These are phyloP conservation scores for Diplogasteroides magnus DNA, from an alignment of 1,140 invertebrate genomes.

Conservation along the genomic window DNA sequence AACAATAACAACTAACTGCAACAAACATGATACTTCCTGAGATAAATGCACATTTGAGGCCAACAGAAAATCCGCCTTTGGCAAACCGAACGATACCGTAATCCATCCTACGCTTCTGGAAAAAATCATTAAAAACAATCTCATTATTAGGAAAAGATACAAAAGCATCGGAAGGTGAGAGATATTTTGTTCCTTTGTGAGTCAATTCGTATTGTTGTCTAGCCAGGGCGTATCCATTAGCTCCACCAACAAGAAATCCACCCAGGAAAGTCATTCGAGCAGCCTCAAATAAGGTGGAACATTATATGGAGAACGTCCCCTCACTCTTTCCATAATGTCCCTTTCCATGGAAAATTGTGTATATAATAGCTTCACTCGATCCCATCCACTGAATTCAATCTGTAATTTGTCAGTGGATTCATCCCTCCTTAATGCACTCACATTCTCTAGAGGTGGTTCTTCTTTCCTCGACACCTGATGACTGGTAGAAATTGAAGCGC, in stretches of 20 bases:
- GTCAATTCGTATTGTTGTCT: conserved; percentile 13
- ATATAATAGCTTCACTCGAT: conserved; percentile 14
- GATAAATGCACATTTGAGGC: conserved; percentile 16
- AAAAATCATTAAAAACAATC: neutral
- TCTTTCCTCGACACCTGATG: no score
- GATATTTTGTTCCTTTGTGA: conserved; percentile 18
- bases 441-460: no score
- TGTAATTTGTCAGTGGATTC: no score
- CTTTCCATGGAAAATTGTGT: conserved; percentile 16
- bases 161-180: conserved; percentile 22
- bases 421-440: no score
- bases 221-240: conserved; percentile 18
- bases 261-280: conserved; percentile 24
- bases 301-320: neutral
- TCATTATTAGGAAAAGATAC: neutral
- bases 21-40: conserved; percentile 22
- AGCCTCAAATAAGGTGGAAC: neutral
- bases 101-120: conserved; percentile 18
- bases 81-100: conserved; percentile 26
- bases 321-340: conserved; percentile 13
- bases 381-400: no score
- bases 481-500: no score
- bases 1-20: neutral
- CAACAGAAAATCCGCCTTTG: conserved; percentile 15
- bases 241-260: conserved; percentile 25